Percentiles rank a stretch among this genome's conserved stretches.
These are phyloP conservation scores for Misgurnus mizolepis DNA, from an alignment of 2,113 vertebrate species.

Conservation along the genomic window DNA sequence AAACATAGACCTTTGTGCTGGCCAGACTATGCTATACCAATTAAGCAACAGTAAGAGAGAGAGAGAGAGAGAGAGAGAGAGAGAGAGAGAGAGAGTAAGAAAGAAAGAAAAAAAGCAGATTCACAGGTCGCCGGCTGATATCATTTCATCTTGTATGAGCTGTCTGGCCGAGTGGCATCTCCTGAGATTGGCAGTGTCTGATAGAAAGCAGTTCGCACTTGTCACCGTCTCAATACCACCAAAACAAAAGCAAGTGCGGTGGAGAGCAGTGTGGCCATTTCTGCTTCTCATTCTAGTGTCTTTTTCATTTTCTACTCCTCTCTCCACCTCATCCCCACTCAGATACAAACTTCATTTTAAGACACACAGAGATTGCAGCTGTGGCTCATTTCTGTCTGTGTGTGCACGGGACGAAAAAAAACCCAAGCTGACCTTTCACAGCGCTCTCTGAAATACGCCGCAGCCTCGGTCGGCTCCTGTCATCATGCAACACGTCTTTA, in stretches of 20 bases:
- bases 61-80: too few species aligned
- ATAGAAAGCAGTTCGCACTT: slow-evolving; percentile 43
- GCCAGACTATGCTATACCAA: too few species aligned
- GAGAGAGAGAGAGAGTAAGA: background rate
- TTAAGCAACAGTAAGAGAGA: background rate
- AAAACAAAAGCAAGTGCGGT: slow-evolving; percentile 38
- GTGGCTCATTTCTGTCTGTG: slow-evolving; percentile 41
- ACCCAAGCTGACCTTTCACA: slow-evolving; percentile 54
- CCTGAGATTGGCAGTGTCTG: slow-evolving; percentile 47
- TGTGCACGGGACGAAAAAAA: slow-evolving; percentile 55
- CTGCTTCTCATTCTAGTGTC: background rate
- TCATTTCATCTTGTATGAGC: slow-evolving; percentile 36
- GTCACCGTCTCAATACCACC: slow-evolving; percentile 44
- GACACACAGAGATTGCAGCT: slow-evolving; percentile 41
- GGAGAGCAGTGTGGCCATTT: slow-evolving; percentile 22
- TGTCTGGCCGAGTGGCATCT: slow-evolving; percentile 21
- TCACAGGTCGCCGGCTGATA: slow-evolving; percentile 39
- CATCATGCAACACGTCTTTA: slow-evolving; percentile 31
- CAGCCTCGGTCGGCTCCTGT: slow-evolving; percentile 1
- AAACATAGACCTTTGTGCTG: too few species aligned
- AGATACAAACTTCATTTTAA: slow-evolving; percentile 43
- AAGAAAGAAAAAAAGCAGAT: slow-evolving; percentile 6
- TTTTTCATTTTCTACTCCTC: slow-evolving; percentile 15
- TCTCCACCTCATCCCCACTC: background rate
- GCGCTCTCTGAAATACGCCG: slow-evolving; percentile 12